Conservation (phyloP, 1,140 invertebrate species). For the Diploscapter pachys region DNA sequence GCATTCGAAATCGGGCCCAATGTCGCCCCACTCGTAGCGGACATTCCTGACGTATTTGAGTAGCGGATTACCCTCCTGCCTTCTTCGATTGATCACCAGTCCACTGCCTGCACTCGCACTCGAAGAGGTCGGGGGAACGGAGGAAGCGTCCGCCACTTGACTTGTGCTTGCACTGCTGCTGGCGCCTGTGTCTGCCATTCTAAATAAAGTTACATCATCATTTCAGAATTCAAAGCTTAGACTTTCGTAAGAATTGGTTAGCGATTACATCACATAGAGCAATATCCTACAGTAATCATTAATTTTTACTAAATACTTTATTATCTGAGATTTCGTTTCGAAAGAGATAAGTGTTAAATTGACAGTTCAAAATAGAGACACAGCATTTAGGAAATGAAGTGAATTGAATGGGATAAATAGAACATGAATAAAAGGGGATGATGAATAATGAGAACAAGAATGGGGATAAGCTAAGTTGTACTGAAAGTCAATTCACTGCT, state of each 20-base stretch:
- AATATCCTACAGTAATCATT: no score
- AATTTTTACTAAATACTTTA: no score
- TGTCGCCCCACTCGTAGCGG: constrained; percentile 57
- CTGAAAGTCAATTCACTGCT: background rate
- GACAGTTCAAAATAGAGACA: background rate
- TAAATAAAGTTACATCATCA: no score
- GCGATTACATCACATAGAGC: no score
- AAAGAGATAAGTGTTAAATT: background rate
- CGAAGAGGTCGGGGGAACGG: no score
- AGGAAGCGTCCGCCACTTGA: no score
- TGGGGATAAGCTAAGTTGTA: background rate
- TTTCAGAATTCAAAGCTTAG: no score
- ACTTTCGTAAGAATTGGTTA: no score
- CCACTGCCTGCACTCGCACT: no score
- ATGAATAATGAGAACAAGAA: background rate
- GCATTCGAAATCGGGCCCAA: constrained; percentile 51
- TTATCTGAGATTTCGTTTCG: no score
- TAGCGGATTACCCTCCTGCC: constrained; percentile 57
- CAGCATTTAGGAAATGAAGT: background rate
- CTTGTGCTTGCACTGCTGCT: no score
- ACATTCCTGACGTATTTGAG: constrained; percentile 56
- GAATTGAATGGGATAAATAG: background rate
- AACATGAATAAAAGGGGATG: background rate
- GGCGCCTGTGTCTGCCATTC: no score
- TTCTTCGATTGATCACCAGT: constrained; percentile 45